Evolutionary conservation across 2,888 invertebrate genomes (phyloP), one percentile per base, ranked within the genome.

Genomic region (Rhimphoctona megacephalus): DNA sequence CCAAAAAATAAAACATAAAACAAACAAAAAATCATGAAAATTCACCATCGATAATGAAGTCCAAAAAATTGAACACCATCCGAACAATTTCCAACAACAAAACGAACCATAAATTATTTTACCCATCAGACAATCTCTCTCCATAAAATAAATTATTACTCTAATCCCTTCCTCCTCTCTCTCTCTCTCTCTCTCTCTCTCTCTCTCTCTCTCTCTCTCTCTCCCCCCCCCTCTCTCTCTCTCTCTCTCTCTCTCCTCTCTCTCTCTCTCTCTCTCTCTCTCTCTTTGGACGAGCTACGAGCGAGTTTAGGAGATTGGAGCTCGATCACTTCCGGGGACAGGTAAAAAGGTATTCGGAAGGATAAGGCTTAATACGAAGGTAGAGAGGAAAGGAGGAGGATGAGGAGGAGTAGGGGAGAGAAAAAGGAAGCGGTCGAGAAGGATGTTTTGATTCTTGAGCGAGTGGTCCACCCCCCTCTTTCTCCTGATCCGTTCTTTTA

Each of bases 381-480:
- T 81, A 81, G 64, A 30, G 49, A 66, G 81, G 80, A 74, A 61
- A n/a, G 49, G 52, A 81, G 80, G 72, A 14, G 30, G 17, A 1
- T 4, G 61, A 30, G 85, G 85, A 84, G 81, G 78, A 74, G 66
- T 66, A 84, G 81, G 76, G 70, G 69, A 67, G 64, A 80, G 61
- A 74, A 82, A 83, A 86, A 81, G 64, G 52, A 86, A 83, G 84
- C 86, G 76, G 82, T 79, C 85, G 83, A 81, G 88, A 90, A 90
- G 90, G 91, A 91, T 92, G 92, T 92, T 92, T 91, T 92, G 92
- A 92, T 92, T 91, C 90, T 90, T 77, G 66, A 85, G 77, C 70
- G 77, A 76, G 78, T 84, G 61, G 17, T 70, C 52, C 52, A 64
- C 25, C 64, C 67, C 76, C 33, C 43, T n/a, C 43, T 22, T 43